Evolutionary conservation across 2,113 vertebrate genomes (phyloP).

Genomic region (Toxostoma redivivum): DNA sequence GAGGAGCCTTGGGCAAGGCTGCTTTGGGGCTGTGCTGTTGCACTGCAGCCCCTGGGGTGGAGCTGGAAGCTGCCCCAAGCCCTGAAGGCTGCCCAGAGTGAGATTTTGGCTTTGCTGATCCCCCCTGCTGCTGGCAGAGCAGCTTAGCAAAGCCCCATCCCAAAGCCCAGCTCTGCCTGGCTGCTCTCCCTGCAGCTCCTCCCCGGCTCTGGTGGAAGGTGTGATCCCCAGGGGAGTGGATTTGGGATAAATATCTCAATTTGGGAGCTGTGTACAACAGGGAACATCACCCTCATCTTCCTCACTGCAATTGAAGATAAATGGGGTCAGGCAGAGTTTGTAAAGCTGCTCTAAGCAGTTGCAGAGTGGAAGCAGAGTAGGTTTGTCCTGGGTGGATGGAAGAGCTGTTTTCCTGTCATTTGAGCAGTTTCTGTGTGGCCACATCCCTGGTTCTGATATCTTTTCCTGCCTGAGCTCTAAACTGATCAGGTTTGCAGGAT

Average conservation of each 20-base stretch:
- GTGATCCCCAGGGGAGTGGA: not conserved
- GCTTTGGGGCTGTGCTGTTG: not conserved
- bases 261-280: not conserved
- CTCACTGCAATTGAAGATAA: fast-evolving
- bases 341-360: not conserved
- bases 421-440: not conserved
- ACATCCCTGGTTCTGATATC: not conserved
- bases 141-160: not conserved
- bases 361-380: not conserved
- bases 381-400: not conserved
- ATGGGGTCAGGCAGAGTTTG: not conserved
- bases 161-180: not conserved
- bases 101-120: not conserved
- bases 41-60: not conserved
- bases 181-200: not conserved
- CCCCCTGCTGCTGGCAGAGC: not conserved
- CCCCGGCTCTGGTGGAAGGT: not conserved
- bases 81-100: not conserved
- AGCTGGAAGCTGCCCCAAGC: not conserved
- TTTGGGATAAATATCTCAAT: fast-evolving
- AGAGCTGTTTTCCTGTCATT: not conserved
- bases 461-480: not conserved
- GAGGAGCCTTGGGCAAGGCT: not conserved
- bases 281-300: not conserved
- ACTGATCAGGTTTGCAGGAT: not conserved